Percentiles rank a stretch among this genome's conserved stretches.
phyloP scores from a whole-genome alignment of 2,888 invertebrate species.

The Bedellia somnulentella region DNA sequence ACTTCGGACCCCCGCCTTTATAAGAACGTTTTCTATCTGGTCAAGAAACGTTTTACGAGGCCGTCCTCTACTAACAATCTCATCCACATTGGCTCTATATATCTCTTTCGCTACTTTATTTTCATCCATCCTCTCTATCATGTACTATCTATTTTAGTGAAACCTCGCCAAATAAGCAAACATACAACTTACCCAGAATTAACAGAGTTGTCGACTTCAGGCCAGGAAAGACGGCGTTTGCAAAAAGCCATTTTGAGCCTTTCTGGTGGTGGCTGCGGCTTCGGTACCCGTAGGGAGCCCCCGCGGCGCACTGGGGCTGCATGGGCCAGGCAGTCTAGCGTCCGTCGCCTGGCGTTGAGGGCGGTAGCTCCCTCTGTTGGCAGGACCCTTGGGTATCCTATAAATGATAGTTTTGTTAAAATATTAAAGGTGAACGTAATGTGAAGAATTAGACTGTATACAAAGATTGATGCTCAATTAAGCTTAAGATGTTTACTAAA shows the following conservation, averaged over 20 bases:
- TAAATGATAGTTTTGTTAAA: background rate
- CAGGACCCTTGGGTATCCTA: constrained; percentile 73
- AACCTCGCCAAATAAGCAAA: no score
- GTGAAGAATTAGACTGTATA: constrained; percentile 3
- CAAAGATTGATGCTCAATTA: no score
- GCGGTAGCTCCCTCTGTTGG: constrained; percentile 69
- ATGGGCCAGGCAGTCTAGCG: constrained; percentile 66
- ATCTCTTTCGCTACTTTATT: no score
- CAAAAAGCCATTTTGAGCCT: constrained; percentile 75
- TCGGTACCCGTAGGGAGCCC: constrained; percentile 62
- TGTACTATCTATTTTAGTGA: no score
- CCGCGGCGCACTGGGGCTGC: constrained; percentile 49
- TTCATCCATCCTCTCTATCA: no score
- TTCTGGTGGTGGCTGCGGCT: constrained; percentile 61
- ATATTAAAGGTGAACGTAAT: constrained; percentile 1
- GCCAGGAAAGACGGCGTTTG: constrained; percentile 78
- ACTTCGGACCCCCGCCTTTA: no score
- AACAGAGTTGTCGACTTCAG: constrained; percentile 81
- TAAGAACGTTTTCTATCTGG: no score
- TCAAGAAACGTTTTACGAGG: no score
- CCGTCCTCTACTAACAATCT: no score
- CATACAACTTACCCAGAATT: constrained; percentile 83
- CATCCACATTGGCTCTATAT: no score
- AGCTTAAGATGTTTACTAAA: no score
- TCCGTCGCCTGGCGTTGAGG: constrained; percentile 55